Base-by-base conservation (phyloP, 2,113 vertebrate species). In the Hirundichthys speculiger region DNA sequence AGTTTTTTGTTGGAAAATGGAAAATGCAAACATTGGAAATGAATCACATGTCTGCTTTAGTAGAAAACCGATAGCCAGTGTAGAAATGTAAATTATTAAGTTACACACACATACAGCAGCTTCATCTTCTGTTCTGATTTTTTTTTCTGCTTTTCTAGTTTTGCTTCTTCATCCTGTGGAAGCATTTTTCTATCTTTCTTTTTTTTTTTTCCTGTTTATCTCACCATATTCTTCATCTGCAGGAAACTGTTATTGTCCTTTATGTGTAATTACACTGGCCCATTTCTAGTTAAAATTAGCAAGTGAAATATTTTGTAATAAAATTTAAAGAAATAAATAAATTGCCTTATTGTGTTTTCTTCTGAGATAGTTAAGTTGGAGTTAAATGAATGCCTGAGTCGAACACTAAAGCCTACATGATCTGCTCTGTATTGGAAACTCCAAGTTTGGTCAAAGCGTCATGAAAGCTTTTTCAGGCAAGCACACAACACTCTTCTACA, bases 251-350 rank as follows among this genome's bases (percentile, higher is more conserved):
- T 41, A 52, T 34, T 57, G 12, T 57, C 64, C 42, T 24, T 75
- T 64, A 41, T 69, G 27, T 83, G 51, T 74, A 66, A 85, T 82
- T 77, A 71, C 67, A 77, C 65, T 77, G 79, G 64, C 61, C n/a
- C n/a, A 38, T 68, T 46, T 74, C 51, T 81, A 77, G 69, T 48
- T 69, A 63, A 64, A 63, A 61, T 39, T 40, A 74, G 79, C 77
- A 71, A 34, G 7, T 78, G 47, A 53, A 78, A 76, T 80, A 78
- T 91, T 89, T 89, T 91, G 56, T 91, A 88, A 86, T 88, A 91
- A 89, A 89, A 55, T 8, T 16, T 18, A 34, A 45, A 66, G 62
- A 54, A 47, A 46, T 48, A 4, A 54, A 8, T n/a, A 22, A n/a
- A n/a, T n/a, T n/a, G n/a, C n/a, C 38, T 21, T 51, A 5, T 13